phyloP scores from a whole-genome alignment of 1,140 invertebrate genomes.

The Bombus confusus region DNA sequence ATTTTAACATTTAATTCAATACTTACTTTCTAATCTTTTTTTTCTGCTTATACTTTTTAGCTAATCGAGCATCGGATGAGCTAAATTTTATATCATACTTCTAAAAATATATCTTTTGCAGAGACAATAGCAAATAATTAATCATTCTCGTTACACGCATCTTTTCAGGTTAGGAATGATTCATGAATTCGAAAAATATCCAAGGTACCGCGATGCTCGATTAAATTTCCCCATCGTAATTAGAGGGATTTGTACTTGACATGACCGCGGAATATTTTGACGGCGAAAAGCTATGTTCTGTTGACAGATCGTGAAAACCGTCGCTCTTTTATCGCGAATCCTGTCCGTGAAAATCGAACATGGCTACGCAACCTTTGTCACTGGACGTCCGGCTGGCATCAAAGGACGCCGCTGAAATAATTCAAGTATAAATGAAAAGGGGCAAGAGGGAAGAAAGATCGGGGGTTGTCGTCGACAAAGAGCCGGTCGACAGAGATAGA shows the following conservation, averaged over 20 bases:
- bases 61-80: too few relatives aligned
- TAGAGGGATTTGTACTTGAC: neutral
- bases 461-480: neutral
- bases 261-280: neutral
- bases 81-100: too few relatives aligned
- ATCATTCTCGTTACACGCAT: too few relatives aligned
- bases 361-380: neutral
- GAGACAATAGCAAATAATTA: neutral
- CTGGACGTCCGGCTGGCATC: slow-evolving; percentile 1
- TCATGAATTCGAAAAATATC: neutral
- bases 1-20: too few relatives aligned
- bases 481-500: neutral
- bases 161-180: neutral
- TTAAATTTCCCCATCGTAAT: neutral
- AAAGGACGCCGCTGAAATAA: slow-evolving; percentile 19
- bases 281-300: neutral
- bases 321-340: neutral
- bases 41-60: too few relatives aligned
- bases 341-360: neutral
- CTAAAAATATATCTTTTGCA: too few relatives aligned
- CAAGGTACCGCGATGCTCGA: neutral
- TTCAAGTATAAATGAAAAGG: slow-evolving; percentile 17
- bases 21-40: too few relatives aligned
- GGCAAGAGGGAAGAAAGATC: neutral
- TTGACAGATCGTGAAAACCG: neutral